These are phyloP conservation scores for Apteryx owenii DNA, from an alignment of 2,113 vertebrate species.

Conservation along the genomic window DNA sequence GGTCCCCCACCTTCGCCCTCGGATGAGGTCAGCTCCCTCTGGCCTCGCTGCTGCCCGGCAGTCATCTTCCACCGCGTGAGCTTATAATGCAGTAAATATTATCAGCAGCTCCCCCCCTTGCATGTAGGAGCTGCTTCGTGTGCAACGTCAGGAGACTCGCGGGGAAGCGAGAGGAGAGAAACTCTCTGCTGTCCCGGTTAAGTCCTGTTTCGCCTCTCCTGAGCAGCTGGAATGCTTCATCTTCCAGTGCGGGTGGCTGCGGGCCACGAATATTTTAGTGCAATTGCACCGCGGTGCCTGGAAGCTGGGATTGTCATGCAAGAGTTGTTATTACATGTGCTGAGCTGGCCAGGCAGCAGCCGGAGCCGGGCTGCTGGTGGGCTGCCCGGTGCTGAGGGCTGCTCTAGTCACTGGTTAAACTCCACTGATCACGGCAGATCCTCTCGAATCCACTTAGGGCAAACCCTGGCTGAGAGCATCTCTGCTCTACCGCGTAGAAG, in stretches of 20 bases:
- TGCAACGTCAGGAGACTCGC: not conserved
- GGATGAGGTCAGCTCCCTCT: not conserved
- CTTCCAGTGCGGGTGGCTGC: not conserved
- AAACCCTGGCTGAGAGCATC: not conserved
- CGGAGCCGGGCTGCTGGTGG: not conserved
- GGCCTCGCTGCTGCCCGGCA: not conserved
- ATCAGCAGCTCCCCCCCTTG: not conserved
- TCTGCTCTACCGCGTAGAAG: not conserved
- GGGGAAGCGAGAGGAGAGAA: not conserved
- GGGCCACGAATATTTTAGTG: not conserved
- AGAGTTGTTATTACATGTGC: not conserved
- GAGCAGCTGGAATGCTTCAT: not conserved
- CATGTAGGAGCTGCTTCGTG: rapidly evolving
- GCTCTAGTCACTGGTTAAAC: not conserved
- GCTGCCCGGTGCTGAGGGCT: not conserved
- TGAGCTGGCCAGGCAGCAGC: not conserved
- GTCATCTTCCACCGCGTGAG: not conserved
- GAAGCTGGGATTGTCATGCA: too few species aligned
- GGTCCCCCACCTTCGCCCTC: not conserved
- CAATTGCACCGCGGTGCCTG: not conserved
- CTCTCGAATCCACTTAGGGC: not conserved
- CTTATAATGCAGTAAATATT: not conserved
- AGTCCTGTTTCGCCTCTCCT: not conserved
- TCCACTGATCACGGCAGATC: not conserved
- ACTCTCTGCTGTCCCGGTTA: not conserved